Percentiles rank a stretch among this genome's conserved stretches.
Conservation (phyloP, 92 coral and sea anemone genomes). For the Zoanthus sansibaricus region DNA sequence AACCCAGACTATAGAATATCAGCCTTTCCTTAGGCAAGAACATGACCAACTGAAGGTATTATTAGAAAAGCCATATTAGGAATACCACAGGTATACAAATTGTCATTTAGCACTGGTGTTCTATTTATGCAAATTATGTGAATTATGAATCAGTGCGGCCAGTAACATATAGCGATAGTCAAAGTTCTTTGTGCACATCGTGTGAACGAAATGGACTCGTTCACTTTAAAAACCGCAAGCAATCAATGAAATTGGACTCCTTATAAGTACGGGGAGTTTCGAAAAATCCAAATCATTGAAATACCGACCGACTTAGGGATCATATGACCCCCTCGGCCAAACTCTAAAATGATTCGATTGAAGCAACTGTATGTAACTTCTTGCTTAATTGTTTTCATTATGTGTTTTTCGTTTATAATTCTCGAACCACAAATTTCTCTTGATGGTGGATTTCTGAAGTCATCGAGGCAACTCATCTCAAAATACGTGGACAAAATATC, state of each 20-base stretch:
- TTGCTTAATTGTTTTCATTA: slow-evolving; percentile 17
- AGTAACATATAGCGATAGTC: background rate
- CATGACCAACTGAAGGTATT: background rate
- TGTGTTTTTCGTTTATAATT: slow-evolving; percentile 31
- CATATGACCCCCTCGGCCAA: background rate
- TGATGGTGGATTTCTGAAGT: slow-evolving; percentile 2
- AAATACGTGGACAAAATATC: background rate
- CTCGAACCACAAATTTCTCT: slow-evolving; percentile 31
- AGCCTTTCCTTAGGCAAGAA: too few relatives aligned
- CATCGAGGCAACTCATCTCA: slow-evolving; percentile 20
- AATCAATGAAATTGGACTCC: background rate
- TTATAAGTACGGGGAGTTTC: background rate
- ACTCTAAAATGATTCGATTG: background rate
- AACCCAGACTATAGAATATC: too few relatives aligned
- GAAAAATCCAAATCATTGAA: background rate
- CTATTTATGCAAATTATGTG: slow-evolving; percentile 4
- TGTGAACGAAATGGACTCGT: background rate
- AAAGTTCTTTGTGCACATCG: background rate
- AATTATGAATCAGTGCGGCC: slow-evolving; percentile 9
- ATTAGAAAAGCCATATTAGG: slow-evolving; percentile 7
- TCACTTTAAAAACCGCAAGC: background rate
- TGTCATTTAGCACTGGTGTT: background rate
- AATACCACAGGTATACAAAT: background rate
- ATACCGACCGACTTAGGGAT: background rate
- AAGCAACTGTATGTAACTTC: slow-evolving; percentile 9